Evolutionary conservation across 2,888 invertebrate species (phyloP).

Genomic region (Protophormia terraenovae): DNA sequence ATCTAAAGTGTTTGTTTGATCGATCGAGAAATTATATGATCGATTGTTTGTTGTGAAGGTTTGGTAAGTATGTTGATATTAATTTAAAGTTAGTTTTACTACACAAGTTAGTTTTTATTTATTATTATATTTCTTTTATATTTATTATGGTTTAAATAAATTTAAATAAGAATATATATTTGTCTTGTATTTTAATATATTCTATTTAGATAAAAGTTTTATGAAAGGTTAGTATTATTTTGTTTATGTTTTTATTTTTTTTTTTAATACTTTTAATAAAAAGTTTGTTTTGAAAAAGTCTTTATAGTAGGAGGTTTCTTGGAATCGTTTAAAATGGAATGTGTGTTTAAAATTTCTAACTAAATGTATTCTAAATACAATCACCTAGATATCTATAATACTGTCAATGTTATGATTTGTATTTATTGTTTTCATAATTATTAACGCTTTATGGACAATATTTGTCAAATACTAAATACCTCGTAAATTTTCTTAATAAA

Average conservation of each 20-base stretch:
- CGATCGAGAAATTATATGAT: neutral
- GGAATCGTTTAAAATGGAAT: neutral
- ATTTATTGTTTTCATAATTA: neutral
- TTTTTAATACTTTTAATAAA: neutral
- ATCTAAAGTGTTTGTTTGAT: neutral
- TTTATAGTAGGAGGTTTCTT: neutral
- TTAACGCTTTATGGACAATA: neutral
- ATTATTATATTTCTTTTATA: neutral
- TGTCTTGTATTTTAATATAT: constrained; percentile 31
- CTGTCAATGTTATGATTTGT: too few relatives aligned
- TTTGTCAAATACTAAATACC: neutral
- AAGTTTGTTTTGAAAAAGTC: neutral
- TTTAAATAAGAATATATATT: neutral
- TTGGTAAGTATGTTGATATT: constrained; percentile 14
- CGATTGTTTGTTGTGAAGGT: neutral
- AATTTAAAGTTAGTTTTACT: constrained; percentile 35
- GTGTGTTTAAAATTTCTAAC: neutral
- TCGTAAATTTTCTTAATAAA: neutral
- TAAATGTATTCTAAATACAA: neutral
- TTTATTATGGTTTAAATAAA: neutral
- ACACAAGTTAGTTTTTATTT: constrained; percentile 14
- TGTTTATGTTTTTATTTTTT: neutral
- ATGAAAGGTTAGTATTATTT: neutral
- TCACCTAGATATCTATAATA: too few relatives aligned
- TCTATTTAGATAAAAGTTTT: neutral